Evolutionary conservation across 2,113 vertebrate species (phyloP).

Genomic region (Myxocyprinus asiaticus): DNA sequence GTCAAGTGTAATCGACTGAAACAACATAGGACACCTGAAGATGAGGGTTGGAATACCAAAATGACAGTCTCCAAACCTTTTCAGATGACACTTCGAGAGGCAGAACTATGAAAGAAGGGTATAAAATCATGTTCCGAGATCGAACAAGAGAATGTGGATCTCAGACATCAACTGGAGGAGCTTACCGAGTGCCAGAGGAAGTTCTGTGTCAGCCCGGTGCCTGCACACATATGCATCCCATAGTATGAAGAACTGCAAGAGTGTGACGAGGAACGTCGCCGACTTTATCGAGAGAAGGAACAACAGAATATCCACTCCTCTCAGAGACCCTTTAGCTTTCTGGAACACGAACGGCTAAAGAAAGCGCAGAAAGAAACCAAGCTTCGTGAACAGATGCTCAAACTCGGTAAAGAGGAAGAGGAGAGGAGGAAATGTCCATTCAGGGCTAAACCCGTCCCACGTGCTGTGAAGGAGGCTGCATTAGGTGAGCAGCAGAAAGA

Average conservation of each 20-base stretch:
- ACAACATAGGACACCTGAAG: slow-evolving; percentile 31
- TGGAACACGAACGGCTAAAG: slow-evolving; percentile 85
- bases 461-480: slow-evolving; percentile 73
- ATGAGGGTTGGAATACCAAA: slow-evolving; percentile 67
- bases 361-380: slow-evolving; percentile 75
- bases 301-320: slow-evolving; percentile 67
- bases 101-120: slow-evolving; percentile 72
- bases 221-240: slow-evolving; percentile 79
- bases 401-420: slow-evolving; percentile 64
- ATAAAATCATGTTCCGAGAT: slow-evolving; percentile 77
- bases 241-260: slow-evolving; percentile 82
- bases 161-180: slow-evolving; percentile 82
- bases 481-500: slow-evolving; percentile 78
- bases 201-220: slow-evolving; percentile 87
- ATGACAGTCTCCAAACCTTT: slow-evolving; percentile 88
- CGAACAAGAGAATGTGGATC: slow-evolving; percentile 74
- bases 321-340: slow-evolving; percentile 88
- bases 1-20: neutral
- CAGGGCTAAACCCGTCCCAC: slow-evolving; percentile 88
- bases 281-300: slow-evolving; percentile 66
- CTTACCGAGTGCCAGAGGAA: slow-evolving; percentile 85
- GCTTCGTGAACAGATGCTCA: slow-evolving; percentile 54
- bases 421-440: slow-evolving; percentile 73
- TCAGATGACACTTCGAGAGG: slow-evolving; percentile 88
- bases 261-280: slow-evolving; percentile 72